phyloP scores from a whole-genome alignment of 2,888 invertebrate species.

The Chorisops tibialis region DNA sequence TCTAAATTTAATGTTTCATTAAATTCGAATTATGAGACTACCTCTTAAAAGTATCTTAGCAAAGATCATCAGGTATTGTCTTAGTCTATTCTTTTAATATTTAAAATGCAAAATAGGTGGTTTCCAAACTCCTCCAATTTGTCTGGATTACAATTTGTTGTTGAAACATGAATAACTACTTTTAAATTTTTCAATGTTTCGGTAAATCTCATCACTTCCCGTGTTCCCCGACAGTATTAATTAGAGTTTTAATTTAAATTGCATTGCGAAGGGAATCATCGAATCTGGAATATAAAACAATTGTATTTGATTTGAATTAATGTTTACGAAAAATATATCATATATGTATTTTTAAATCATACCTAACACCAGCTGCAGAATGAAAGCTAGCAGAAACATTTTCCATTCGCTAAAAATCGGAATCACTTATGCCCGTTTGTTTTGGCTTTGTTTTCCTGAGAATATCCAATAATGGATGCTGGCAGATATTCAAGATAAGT shows the following conservation, averaged over 20 bases:
- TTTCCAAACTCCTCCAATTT: slow-evolving; percentile 45
- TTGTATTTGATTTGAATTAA: no score
- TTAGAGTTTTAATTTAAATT: slow-evolving; percentile 61
- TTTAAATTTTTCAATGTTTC: slow-evolving; percentile 55
- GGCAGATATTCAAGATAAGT: slow-evolving; percentile 60
- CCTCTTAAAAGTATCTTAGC: no score
- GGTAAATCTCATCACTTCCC: slow-evolving; percentile 62
- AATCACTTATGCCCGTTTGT: slow-evolving; percentile 58
- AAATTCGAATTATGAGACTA: no score
- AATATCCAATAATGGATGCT: slow-evolving; percentile 52
- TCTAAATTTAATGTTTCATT: no score
- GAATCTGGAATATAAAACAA: slow-evolving; percentile 56
- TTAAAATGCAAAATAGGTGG: not conserved
- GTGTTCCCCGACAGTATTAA: slow-evolving; percentile 65
- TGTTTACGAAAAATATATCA: not conserved
- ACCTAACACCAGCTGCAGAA: slow-evolving; percentile 74
- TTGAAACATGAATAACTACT: slow-evolving; percentile 78
- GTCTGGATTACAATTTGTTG: slow-evolving; percentile 83
- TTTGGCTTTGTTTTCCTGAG: slow-evolving; percentile 57
- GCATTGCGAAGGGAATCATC: slow-evolving; percentile 71
- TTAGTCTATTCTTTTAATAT: no score
- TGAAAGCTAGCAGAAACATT: slow-evolving; percentile 70
- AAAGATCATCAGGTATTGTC: no score
- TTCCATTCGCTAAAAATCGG: slow-evolving; percentile 55
- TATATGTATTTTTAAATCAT: slow-evolving; percentile 28